Percentiles rank a stretch among this genome's conserved stretches.
Evolutionary conservation across 2,797 vertebrate species (phyloP).

Genomic region (Choloepus didactylus): DNA sequence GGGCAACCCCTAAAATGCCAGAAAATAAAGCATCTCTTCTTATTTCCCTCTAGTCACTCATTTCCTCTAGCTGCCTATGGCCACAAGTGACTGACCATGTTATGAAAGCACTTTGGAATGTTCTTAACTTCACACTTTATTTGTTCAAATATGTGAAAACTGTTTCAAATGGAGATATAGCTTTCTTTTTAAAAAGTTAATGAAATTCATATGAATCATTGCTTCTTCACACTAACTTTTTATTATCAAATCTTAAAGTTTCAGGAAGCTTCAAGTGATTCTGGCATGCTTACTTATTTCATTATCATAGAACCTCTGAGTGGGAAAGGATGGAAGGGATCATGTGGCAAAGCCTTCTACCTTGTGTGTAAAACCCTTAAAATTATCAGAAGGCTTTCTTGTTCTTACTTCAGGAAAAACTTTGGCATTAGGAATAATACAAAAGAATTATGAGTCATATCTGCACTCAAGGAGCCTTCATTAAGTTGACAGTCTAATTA

Average conservation of each 20-base stretch:
- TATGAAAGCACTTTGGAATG: neutral
- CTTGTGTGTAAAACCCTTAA: constrained; percentile 21
- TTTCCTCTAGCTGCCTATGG: neutral
- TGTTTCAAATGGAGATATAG: neutral
- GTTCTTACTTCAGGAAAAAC: constrained; percentile 17
- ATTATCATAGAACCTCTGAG: neutral
- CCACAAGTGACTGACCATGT: neutral
- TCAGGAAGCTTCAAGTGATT: neutral
- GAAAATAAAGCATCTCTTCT: neutral
- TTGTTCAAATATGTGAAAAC: constrained; percentile 44
- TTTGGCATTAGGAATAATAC: constrained; percentile 41
- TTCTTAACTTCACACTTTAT: constrained; percentile 51
- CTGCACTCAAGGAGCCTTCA: neutral
- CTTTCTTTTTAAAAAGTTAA: neutral
- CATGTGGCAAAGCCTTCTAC: neutral
- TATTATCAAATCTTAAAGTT: neutral
- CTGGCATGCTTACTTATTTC: constrained; percentile 21
- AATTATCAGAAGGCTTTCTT: constrained; percentile 40
- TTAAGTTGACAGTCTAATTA: constrained; percentile 62
- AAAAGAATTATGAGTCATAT: constrained; percentile 32
- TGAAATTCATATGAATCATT: neutral
- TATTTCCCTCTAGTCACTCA: neutral
- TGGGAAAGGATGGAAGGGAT: neutral
- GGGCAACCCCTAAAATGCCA: neutral
- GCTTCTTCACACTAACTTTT: constrained; percentile 12